A percentile compares a stretch with the other conserved stretches of the same genome.
Evolutionary conservation across 2,113 vertebrate genomes (phyloP).

Genomic region (Ophiodon elongatus): DNA sequence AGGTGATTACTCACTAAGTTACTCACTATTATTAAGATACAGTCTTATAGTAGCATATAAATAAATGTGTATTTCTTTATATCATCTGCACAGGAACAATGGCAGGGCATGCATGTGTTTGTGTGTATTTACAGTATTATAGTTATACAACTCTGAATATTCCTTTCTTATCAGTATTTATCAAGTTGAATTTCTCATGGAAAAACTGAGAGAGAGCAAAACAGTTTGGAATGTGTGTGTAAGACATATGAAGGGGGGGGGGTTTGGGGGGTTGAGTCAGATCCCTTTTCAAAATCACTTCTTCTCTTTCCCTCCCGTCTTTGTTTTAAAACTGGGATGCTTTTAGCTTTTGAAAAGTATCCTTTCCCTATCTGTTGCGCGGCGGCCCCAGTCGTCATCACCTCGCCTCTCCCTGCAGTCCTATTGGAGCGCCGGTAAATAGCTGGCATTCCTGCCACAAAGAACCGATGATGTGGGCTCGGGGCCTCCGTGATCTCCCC

Average conservation of each 20-base stretch:
- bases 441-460: slow-evolving; percentile 88
- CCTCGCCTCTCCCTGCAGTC: slow-evolving; percentile 75
- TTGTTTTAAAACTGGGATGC: slow-evolving; percentile 87
- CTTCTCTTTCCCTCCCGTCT: slow-evolving; percentile 78
- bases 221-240: slow-evolving; percentile 76
- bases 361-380: slow-evolving; percentile 84
- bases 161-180: slow-evolving; percentile 31
- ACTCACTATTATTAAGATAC: neutral
- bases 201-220: slow-evolving; percentile 36
- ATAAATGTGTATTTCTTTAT: neutral
- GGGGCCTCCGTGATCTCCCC: slow-evolving; percentile 77
- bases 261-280: slow-evolving; percentile 54
- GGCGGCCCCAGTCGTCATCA: slow-evolving; percentile 85
- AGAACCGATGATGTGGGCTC: slow-evolving; percentile 83
- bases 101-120: neutral
- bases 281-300: slow-evolving; percentile 83
- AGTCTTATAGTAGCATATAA: neutral
- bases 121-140: neutral
- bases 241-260: slow-evolving; percentile 56
- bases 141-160: neutral
- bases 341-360: slow-evolving; percentile 89
- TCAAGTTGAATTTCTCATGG: slow-evolving; percentile 31
- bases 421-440: slow-evolving; percentile 82
- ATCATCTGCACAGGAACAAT: neutral
- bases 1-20: neutral